These are phyloP conservation scores for Typhlichthys subterraneus DNA, from an alignment of 2,797 vertebrate genomes.

Conservation along the genomic window DNA sequence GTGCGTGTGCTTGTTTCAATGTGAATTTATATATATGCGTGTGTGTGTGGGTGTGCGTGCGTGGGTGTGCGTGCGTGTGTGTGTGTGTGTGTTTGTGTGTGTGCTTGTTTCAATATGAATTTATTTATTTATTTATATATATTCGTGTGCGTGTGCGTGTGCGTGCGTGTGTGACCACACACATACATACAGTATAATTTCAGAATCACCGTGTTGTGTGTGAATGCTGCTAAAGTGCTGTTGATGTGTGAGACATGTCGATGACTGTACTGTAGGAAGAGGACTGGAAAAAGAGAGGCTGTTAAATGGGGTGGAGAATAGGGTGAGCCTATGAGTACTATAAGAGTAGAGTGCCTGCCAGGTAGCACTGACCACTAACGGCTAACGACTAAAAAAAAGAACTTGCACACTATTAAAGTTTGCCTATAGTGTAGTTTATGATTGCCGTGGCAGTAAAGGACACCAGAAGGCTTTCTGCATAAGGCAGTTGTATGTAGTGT, in stretches of 20 bases:
- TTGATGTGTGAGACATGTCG: no score
- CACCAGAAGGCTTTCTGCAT: constrained; percentile 43
- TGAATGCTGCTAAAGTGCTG: neutral
- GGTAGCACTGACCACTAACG: no score
- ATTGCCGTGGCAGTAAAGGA: constrained; percentile 70
- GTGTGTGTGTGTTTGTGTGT: neutral
- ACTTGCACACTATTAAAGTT: neutral
- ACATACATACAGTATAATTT: no score
- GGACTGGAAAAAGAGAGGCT: no score
- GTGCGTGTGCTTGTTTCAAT: no score
- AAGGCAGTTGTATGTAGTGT: constrained; percentile 60
- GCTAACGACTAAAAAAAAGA: neutral
- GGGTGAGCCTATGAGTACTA: no score
- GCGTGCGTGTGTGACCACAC: neutral
- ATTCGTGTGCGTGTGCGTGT: constrained; percentile 17
- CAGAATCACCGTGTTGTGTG: neutral
- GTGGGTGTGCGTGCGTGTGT: no score
- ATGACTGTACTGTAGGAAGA: no score
- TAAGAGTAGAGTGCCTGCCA: no score
- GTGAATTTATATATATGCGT: neutral
- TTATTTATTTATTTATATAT: neutral
- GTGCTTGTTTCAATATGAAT: constrained; percentile 4
- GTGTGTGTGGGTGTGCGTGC: neutral
- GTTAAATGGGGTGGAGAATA: no score
- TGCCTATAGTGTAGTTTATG: constrained; percentile 41